A percentile compares a stretch with the other conserved stretches of the same genome.
phyloP scores from a whole-genome alignment of 2,797 vertebrate genomes.

The Thamnophis elegans region DNA sequence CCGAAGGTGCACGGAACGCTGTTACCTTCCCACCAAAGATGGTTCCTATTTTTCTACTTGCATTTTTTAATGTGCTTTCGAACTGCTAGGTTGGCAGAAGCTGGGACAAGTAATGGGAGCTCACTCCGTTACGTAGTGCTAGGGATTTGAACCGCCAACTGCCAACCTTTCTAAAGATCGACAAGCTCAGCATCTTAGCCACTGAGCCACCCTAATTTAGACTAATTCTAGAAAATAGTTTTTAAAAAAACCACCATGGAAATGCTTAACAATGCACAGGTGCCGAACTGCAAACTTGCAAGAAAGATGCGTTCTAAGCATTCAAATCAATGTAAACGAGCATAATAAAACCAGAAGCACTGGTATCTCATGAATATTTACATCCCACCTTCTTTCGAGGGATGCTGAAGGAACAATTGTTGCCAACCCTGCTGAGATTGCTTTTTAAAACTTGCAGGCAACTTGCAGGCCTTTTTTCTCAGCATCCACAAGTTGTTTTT shows the following conservation, averaged over 20 bases:
- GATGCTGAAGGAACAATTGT: neutral
- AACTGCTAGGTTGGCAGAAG: too few species aligned
- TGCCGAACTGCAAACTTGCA: neutral
- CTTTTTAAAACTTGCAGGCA: neutral
- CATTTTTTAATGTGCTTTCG: too few species aligned
- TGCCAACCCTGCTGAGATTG: neutral
- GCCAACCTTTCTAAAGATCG: too few species aligned
- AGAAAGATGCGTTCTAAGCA: neutral
- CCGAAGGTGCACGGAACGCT: too few species aligned
- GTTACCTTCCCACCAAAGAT: too few species aligned
- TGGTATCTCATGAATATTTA: neutral
- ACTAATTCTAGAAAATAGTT: neutral
- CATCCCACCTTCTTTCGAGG: neutral
- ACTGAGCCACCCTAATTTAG: too few species aligned
- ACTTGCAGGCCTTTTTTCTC: neutral
- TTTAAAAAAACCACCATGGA: neutral
- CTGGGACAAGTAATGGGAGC: too few species aligned
- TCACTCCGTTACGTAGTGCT: too few species aligned
- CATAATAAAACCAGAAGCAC: neutral
- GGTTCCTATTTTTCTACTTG: too few species aligned
- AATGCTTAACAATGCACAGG: neutral
- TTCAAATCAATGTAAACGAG: neutral
- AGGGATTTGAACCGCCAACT: too few species aligned
- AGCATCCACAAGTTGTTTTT: neutral
- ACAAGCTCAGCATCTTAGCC: too few species aligned